phyloP scores from a whole-genome alignment of 1,140 invertebrate species.

The Drosophila navojoa region DNA sequence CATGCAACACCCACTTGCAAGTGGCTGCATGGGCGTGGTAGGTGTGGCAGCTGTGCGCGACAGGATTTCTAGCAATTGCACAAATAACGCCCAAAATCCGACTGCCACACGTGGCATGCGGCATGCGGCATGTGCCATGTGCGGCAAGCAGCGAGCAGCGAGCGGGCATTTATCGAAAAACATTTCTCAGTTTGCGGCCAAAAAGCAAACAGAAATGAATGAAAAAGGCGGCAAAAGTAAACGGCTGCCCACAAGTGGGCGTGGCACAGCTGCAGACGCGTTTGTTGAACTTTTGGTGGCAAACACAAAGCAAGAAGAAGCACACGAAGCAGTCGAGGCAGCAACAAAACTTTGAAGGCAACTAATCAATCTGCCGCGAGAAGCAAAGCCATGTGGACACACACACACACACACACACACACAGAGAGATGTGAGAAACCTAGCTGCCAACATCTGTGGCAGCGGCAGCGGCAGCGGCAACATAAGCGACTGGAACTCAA shows the following conservation, averaged over 20 bases:
- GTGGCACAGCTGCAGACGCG: conserved; percentile 32
- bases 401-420: conserved; percentile 23
- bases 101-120: conserved; percentile 5
- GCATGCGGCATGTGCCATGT: neutral
- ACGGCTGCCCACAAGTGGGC: conserved; percentile 53
- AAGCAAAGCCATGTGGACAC: conserved; percentile 27
- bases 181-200: conserved; percentile 9
- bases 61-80: conserved; percentile 50
- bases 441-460: conserved; percentile 30
- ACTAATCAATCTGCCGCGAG: conserved; percentile 66
- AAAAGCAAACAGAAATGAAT: conserved; percentile 27
- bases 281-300: conserved; percentile 57
- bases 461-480: conserved; percentile 51
- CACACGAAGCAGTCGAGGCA: conserved; percentile 4
- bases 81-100: neutral
- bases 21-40: conserved; percentile 38
- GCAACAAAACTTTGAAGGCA: conserved; percentile 50
- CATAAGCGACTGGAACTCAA: conserved; percentile 54
- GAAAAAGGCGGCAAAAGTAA: conserved; percentile 7
- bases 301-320: conserved; percentile 10
- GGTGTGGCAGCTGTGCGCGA: conserved; percentile 59
- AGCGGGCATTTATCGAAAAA: conserved; percentile 7
- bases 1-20: conserved; percentile 51
- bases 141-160: no score
- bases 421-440: conserved; percentile 22